Base-by-base conservation (phyloP, 2,797 vertebrate species). In the Fistularia tabacaria region DNA sequence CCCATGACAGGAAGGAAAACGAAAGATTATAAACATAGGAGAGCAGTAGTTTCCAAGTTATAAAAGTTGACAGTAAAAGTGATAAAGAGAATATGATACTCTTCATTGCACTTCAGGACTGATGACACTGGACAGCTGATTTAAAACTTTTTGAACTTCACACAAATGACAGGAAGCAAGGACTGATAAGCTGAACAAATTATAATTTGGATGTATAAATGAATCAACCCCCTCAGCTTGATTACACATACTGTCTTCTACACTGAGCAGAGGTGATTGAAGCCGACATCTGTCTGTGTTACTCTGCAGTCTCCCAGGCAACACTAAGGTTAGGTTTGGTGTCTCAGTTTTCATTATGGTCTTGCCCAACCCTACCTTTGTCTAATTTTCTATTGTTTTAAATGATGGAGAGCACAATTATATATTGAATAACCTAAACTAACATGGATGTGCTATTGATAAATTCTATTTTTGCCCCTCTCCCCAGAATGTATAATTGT, bases 121-220 rank as follows among this genome's bases (percentile, higher is more conserved):
- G 25, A 25, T 25, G 25, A 50, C 46, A 57, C 41, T 43, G 62
- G 25, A 54, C 54, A 51, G 49, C 42, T 39, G 14, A 60, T 54
- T 63, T 6, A 51, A 57, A 51, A 8, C 44, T 39, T 9, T n/a
- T 7, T 8, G 36, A 38, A 55, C 55, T 38, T 58, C 42, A 55
- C 49, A 52, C 9, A 36, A 51, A 63, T 51, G 67, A 49, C 46
- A 76, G 60, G 67, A 75, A 71, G 43, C 53, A 14, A 3, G 3
- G n/a, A 46, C 66, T 74, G 63, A 62, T 57, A 55, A 57, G 71
- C 69, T 52, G 56, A 67, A 68, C 69, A 55, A 71, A 74, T 73
- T 15, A 57, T 3, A 25, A 25, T 25, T 25, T 25, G 25, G 25
- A 42, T 14, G 52, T 49, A 57, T 25, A 52, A 49, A 68, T 75